Percentiles rank a stretch among this genome's conserved stretches.
phyloP scores from a whole-genome alignment of 1,140 invertebrate genomes.

The Philopotamus ludificatus region DNA sequence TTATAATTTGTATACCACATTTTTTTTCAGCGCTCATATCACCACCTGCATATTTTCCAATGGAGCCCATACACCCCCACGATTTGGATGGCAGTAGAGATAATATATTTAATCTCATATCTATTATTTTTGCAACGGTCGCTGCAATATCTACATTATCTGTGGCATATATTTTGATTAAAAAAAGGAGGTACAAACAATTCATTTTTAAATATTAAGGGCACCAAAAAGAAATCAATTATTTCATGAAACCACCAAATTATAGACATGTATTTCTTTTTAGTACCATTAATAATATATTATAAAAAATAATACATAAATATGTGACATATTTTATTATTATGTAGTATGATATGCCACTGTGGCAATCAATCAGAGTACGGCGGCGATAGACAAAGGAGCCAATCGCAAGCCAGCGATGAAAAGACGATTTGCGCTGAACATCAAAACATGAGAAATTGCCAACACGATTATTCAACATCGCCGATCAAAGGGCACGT shows the following conservation, averaged over 20 bases:
- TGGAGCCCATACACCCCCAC: constrained; percentile 34
- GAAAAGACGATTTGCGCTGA: constrained; percentile 63
- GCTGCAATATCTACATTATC: constrained; percentile 36
- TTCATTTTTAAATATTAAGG: too few species aligned
- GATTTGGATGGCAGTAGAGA: constrained; percentile 33
- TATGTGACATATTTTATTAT: constrained; percentile 4
- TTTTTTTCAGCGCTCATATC: constrained; percentile 35
- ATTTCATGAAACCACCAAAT: background rate
- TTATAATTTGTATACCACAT: background rate
- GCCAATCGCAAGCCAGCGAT: constrained; percentile 53
- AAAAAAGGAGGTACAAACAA: constrained; percentile 32
- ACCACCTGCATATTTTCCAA: constrained; percentile 35
- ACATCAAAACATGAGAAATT: constrained; percentile 66
- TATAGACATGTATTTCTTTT: background rate
- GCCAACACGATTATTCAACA: constrained; percentile 64
- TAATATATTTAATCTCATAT: constrained; percentile 38
- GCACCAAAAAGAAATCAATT: too few species aligned
- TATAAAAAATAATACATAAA: background rate
- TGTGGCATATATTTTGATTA: constrained; percentile 35
- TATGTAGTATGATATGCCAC: constrained; percentile 45
- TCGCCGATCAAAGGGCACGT: constrained; percentile 55
- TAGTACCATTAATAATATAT: background rate
- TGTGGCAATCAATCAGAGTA: constrained; percentile 45
- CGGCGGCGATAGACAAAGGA: constrained; percentile 50
- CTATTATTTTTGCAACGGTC: constrained; percentile 35